These are phyloP conservation scores for Antheraea mylitta DNA, from an alignment of 1,140 invertebrate genomes.

Conservation along the genomic window DNA sequence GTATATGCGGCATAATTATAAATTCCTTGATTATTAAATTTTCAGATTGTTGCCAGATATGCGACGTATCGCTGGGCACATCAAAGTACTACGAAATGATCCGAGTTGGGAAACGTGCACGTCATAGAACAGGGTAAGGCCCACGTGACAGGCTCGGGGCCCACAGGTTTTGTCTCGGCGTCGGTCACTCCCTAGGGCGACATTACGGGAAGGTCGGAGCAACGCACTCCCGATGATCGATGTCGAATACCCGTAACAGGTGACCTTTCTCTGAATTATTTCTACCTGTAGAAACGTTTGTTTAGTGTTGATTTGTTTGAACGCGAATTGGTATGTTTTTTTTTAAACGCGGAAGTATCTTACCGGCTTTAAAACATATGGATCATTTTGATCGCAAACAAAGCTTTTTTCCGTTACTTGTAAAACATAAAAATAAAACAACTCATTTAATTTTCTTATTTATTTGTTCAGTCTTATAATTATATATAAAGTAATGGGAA, in stretches of 20 bases:
- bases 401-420: too few species aligned
- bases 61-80: conserved; percentile 25
- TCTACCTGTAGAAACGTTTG: conserved; percentile 70
- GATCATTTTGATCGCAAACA: too few species aligned
- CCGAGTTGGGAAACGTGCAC: conserved; percentile 50
- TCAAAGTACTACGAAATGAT: conserved; percentile 33
- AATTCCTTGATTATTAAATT: conserved; percentile 59
- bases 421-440: too few species aligned
- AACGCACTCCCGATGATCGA: conserved; percentile 74
- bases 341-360: conserved; percentile 40
- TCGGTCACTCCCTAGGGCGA: conserved; percentile 58
- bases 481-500: too few species aligned
- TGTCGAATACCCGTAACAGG: conserved; percentile 71
- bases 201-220: conserved; percentile 68
- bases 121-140: conserved; percentile 54
- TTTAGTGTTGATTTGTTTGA: conserved; percentile 73
- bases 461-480: too few species aligned
- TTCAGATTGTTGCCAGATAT: conserved; percentile 44
- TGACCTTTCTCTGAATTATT: conserved; percentile 76
- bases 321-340: conserved; percentile 55
- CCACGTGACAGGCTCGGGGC: conserved; percentile 51
- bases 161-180: conserved; percentile 59
- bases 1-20: conserved; percentile 50
- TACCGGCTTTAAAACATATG: conserved; percentile 1
- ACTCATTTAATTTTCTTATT: too few species aligned